Evolutionary conservation across 2,888 invertebrate genomes (phyloP).

Genomic region (Trisateles emortualis): DNA sequence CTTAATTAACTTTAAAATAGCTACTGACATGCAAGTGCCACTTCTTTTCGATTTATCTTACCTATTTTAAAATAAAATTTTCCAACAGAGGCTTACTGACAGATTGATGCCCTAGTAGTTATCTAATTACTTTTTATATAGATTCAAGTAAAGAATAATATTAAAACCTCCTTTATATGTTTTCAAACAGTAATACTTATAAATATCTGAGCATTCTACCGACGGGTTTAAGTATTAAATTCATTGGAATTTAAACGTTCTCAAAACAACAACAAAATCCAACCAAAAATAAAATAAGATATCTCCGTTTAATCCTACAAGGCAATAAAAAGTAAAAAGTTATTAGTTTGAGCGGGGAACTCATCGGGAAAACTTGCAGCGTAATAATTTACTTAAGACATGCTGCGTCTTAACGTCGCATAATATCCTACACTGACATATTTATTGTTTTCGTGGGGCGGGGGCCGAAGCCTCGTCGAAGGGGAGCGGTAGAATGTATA

Average conservation of each 20-base stretch:
- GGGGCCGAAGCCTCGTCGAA: slow-evolving; percentile 56
- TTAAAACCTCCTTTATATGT: not conserved
- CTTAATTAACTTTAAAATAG: too few species aligned
- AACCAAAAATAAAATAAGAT: slow-evolving; percentile 59
- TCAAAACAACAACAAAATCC: slow-evolving; percentile 40
- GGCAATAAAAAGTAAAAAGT: slow-evolving; percentile 81
- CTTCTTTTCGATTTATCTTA: too few species aligned
- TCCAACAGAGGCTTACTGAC: too few species aligned
- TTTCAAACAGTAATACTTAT: too few species aligned
- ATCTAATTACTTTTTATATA: too few species aligned
- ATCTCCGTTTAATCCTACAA: slow-evolving; percentile 64
- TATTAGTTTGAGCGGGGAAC: slow-evolving; percentile 76
- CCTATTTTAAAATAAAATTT: too few species aligned
- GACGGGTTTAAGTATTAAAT: not conserved
- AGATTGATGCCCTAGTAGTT: too few species aligned
- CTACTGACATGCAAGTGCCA: too few species aligned
- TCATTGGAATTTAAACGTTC: slow-evolving; percentile 28
- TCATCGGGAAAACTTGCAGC: slow-evolving; percentile 80
- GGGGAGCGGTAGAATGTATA: slow-evolving; percentile 32
- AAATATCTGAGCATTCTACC: not conserved
- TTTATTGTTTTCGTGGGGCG: slow-evolving; percentile 81
- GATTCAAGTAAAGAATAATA: not conserved
- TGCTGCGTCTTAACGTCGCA: slow-evolving; percentile 70
- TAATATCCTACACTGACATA: slow-evolving; percentile 85
- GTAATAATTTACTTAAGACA: slow-evolving; percentile 83